A percentile compares a stretch with the other conserved stretches of the same genome.
Evolutionary conservation across 2,888 invertebrate species (phyloP).

Genomic region (Macrophya alboannulata): DNA sequence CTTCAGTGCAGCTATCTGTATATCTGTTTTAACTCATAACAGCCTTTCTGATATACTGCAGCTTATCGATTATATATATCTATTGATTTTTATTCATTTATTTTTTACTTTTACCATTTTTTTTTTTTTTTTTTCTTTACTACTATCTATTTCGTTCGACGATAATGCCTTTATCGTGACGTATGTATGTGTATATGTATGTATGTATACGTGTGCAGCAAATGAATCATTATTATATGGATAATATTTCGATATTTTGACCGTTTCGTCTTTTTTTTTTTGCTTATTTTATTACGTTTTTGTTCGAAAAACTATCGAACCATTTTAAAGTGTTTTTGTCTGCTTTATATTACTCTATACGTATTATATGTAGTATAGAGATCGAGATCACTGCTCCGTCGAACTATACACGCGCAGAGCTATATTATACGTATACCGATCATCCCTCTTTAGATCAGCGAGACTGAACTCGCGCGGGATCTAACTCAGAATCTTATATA

Average conservation of each 20-base stretch:
- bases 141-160: neutral
- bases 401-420: no score
- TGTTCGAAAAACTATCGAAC: neutral
- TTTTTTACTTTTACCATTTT: neutral
- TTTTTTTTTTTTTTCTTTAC: neutral
- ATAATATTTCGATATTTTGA: neutral
- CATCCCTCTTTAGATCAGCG: slow-evolving; percentile 23
- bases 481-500: slow-evolving; percentile 44
- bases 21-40: neutral
- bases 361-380: no score
- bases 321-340: no score
- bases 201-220: neutral
- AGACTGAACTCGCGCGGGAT: neutral
- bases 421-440: no score
- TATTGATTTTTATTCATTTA: slow-evolving; percentile 15
- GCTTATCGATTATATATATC: slow-evolving; percentile 42
- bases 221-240: neutral
- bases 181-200: neutral
- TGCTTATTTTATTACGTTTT: neutral
- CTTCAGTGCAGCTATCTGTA: neutral
- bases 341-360: no score
- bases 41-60: slow-evolving; percentile 47
- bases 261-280: no score
- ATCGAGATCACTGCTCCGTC: slow-evolving; percentile 18
- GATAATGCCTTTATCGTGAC: slow-evolving; percentile 30